A percentile compares a stretch with the other conserved stretches of the same genome.
These are phyloP conservation scores for Habroteleia sp. DNA, from an alignment of 2,888 invertebrate species.

Conservation along the genomic window DNA sequence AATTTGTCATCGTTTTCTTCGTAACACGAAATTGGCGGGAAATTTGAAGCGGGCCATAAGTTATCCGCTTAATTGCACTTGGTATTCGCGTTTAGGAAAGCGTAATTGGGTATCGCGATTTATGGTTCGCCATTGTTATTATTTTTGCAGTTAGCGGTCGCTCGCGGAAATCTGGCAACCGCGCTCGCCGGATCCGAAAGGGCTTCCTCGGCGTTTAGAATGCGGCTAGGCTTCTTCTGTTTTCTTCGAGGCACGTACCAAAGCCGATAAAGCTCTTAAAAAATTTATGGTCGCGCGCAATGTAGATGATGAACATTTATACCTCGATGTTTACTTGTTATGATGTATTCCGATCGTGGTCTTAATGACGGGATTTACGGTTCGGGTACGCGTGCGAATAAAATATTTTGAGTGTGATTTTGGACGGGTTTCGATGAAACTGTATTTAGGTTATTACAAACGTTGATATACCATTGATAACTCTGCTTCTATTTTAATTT, in stretches of 20 bases:
- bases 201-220: conserved; percentile 56
- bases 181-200: conserved; percentile 46
- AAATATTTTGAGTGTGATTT: background rate
- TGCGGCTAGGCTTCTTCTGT: conserved; percentile 62
- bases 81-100: conserved; percentile 29
- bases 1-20: background rate
- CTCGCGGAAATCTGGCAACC: conserved; percentile 57
- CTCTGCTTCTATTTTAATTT: no score
- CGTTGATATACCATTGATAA: no score
- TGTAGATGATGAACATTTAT: conserved; percentile 48
- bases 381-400: background rate
- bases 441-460: no score
- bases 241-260: conserved; percentile 58
- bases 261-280: conserved; percentile 62
- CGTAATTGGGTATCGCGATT: conserved; percentile 44
- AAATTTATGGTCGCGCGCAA: conserved; percentile 52
- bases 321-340: conserved; percentile 18
- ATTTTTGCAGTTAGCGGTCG: conserved; percentile 34
- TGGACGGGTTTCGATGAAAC: no score
- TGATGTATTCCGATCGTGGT: conserved; percentile 12
- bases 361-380: conserved; percentile 14
- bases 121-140: conserved; percentile 40
- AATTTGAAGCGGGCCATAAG: conserved; percentile 26
- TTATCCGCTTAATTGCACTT: conserved; percentile 32
- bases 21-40: conserved; percentile 20